phyloP scores from a whole-genome alignment of 2,113 vertebrate genomes.

The Phylloscopus trochilus region DNA sequence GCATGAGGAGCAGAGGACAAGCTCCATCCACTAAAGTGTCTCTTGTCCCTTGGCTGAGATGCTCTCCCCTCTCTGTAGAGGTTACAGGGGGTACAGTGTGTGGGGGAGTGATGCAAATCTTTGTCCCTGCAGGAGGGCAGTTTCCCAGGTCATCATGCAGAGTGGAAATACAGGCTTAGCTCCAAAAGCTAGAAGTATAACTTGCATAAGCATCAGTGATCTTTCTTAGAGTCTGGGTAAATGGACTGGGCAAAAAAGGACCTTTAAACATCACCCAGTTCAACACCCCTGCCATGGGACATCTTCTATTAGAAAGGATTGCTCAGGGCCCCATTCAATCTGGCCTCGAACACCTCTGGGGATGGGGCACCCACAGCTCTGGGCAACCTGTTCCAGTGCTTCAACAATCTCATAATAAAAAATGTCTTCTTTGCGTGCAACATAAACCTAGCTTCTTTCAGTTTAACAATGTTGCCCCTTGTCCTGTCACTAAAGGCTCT shows the following conservation, averaged over 20 bases:
- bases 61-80: rapidly evolving
- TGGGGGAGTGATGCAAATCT: neutral
- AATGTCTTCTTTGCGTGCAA: neutral
- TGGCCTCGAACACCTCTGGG: neutral
- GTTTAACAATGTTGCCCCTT: neutral
- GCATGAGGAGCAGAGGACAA: neutral
- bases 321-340: neutral
- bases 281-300: rapidly evolving
- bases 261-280: neutral
- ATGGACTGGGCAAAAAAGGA: neutral
- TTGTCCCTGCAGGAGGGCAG: neutral
- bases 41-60: neutral
- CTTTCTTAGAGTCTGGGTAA: neutral
- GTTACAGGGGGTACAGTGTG: neutral
- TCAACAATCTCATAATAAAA: neutral
- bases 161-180: neutral
- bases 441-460: neutral
- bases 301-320: neutral
- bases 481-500: neutral
- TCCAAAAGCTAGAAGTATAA: neutral
- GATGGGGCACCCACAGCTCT: neutral
- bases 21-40: neutral
- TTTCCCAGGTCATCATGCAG: neutral
- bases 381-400: neutral
- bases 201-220: neutral